Base-by-base conservation (phyloP, 2,797 vertebrate genomes). In the Mormyrops boulengeri region DNA sequence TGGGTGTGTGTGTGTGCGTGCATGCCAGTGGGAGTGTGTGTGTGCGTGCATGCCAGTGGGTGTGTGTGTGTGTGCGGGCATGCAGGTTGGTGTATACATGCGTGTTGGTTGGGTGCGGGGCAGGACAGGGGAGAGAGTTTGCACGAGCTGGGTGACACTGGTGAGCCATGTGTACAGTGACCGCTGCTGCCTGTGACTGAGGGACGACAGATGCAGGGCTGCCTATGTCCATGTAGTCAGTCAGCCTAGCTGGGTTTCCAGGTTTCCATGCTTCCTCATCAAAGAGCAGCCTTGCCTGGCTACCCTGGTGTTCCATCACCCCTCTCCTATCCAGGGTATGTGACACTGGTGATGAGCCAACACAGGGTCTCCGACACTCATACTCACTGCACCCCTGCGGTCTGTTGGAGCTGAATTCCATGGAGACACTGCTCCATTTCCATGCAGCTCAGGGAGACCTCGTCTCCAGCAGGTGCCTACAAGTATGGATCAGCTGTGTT, bases 301-400 rank as follows among this genome's bases (percentile, higher is more conserved):
- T 60, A n/a, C 19, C 38, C 17, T 50, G 73, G 89, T 84, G 66
- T 62, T 88, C 88, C 69, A 88, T 88, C 88, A 53, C 6, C 22
- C 17, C 3, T 77, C 62, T 38, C 11, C 49, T 11, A 30, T 52
- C 30, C 30, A 2, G 3, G 17, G 50, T 34, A 53, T 12, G 41
- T 30, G 30, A n/a, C 9, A 26, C 82, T 85, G 5, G n/a, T 30
- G 26, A 30, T 30, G 26, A 30, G 77, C 55, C 60, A 22, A 52
- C 38, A 49, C 47, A 53, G 62, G n/a, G 49, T 85, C 55, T 89
- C 38, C 2, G 57, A n/a, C 55, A 85, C 53, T 57, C 19, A 26
- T 7, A 4, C 1, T n/a, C 12, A 34, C 38, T 53, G 2, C 11
- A 9, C 77, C 30, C 53, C 82, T 66, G 44, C 52, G 89, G 84